phyloP scores from a whole-genome alignment of 2,888 invertebrate species.

The Drosophila gaucha region DNA sequence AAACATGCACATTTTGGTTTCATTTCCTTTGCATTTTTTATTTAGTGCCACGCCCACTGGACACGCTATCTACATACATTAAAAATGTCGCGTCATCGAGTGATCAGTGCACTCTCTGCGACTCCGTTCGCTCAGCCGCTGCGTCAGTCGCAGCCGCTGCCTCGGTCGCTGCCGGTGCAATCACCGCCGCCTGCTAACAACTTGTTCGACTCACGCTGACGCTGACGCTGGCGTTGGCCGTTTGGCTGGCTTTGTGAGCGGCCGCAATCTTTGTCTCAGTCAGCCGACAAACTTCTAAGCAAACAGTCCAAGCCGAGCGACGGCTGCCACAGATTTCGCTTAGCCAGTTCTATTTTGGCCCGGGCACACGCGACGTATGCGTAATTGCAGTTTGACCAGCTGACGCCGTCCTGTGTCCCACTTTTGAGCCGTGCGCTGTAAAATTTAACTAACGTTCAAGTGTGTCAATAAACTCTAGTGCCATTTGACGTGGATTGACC shows the following conservation, averaged over 20 bases:
- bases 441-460: conserved; percentile 51
- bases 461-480: conserved; percentile 71
- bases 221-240: conserved; percentile 9
- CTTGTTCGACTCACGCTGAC: conserved; percentile 49
- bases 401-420: conserved; percentile 38
- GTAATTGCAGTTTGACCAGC: conserved; percentile 63
- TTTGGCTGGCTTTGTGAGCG: conserved; percentile 33
- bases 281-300: conserved; percentile 75
- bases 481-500: conserved; percentile 40
- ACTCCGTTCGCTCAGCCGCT: conserved; percentile 6
- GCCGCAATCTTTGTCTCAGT: conserved; percentile 73
- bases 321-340: conserved; percentile 29
- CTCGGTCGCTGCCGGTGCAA: conserved; percentile 8
- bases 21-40: conserved; percentile 16
- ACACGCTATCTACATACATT: conserved; percentile 9
- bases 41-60: conserved; percentile 30
- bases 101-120: conserved; percentile 57
- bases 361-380: conserved; percentile 68
- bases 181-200: conserved; percentile 44
- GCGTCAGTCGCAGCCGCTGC: conserved; percentile 10
- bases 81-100: conserved; percentile 21
- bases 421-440: conserved; percentile 36
- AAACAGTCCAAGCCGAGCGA: conserved; percentile 62
- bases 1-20: conserved; percentile 45
- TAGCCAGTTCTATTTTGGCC: conserved; percentile 9